Percentiles rank a stretch among this genome's conserved stretches.
phyloP scores from a whole-genome alignment of 30 jellyfish, hydroid and myxozoan species.

The Chironex yamaguchii region DNA sequence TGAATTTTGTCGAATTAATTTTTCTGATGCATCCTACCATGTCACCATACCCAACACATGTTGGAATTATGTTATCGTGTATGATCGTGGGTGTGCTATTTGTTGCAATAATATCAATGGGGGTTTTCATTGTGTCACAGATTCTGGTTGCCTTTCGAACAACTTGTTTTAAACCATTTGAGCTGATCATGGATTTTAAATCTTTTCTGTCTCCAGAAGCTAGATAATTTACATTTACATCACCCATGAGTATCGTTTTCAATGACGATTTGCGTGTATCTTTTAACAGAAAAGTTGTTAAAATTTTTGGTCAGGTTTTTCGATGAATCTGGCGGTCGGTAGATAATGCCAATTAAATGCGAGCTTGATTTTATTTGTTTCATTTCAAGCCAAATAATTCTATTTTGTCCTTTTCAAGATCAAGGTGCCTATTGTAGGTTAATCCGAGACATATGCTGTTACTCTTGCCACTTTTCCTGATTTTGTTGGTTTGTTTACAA shows the following conservation, averaged over 20 bases:
- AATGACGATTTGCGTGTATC: too few species aligned
- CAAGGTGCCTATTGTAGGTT: conserved; percentile 20
- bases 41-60: conserved; percentile 36
- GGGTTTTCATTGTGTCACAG: background rate
- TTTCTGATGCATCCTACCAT: conserved; percentile 73
- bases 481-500: conserved; percentile 32
- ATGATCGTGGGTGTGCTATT: conserved; percentile 23
- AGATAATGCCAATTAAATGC: conserved; percentile 6
- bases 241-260: conserved; percentile 74
- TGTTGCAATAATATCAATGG: conserved; percentile 8
- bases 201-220: conserved; percentile 34
- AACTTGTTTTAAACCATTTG: conserved; percentile 16
- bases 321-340: conserved; percentile 71
- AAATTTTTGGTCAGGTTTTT: conserved; percentile 19
- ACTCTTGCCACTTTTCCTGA: conserved; percentile 30
- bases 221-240: conserved; percentile 71
- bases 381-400: conserved; percentile 59
- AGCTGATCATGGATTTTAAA: background rate
- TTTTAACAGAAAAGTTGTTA: background rate
- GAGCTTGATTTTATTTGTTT: conserved; percentile 5
- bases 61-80: conserved; percentile 29
- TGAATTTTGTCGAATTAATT: conserved; percentile 3
- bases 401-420: conserved; percentile 37
- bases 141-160: conserved; percentile 55
- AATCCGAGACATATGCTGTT: conserved; percentile 49